A percentile compares a stretch with the other conserved stretches of the same genome.
phyloP scores from a whole-genome alignment of 2,797 vertebrate genomes.

The Enteromius treurensis region DNA sequence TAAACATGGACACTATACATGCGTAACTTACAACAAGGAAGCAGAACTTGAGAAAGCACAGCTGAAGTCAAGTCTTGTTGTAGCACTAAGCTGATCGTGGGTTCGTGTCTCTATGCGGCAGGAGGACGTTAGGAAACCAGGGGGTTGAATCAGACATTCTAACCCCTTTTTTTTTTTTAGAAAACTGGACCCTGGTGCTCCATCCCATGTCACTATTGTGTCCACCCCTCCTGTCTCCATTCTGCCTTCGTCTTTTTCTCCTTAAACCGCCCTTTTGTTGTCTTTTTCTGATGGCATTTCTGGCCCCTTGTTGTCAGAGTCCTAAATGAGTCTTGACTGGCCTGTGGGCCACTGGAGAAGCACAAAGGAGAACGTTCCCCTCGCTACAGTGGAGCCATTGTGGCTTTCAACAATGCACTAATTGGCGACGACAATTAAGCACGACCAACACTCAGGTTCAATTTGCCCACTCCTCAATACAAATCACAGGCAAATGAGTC shows the following conservation, averaged over 20 bases:
- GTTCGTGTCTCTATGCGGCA: slow-evolving; percentile 67
- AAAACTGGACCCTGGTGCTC: slow-evolving; percentile 71
- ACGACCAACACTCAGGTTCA: slow-evolving; percentile 81
- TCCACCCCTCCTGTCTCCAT: slow-evolving; percentile 50
- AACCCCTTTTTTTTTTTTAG: slow-evolving; percentile 69
- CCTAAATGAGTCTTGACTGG: slow-evolving; percentile 97
- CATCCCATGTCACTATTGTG: slow-evolving; percentile 71
- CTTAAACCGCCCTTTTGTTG: slow-evolving; percentile 79
- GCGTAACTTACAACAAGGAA: not conserved
- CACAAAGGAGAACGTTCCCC: slow-evolving; percentile 88
- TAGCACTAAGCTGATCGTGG: not conserved
- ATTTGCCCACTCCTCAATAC: slow-evolving; percentile 77
- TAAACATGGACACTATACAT: not conserved
- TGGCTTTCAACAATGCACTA: slow-evolving; percentile 90
- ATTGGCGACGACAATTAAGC: slow-evolving; percentile 96
- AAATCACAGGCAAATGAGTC: slow-evolving; percentile 68
- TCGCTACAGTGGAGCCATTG: slow-evolving; percentile 93
- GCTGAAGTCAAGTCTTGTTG: not conserved
- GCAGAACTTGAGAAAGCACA: not conserved
- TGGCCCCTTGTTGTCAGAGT: slow-evolving; percentile 83
- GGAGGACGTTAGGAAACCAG: slow-evolving; percentile 62
- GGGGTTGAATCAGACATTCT: slow-evolving; percentile 72
- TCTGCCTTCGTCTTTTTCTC: slow-evolving; percentile 66
- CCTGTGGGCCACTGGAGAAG: slow-evolving; percentile 91
- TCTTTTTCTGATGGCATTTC: slow-evolving; percentile 88